Base-by-base conservation (phyloP, 2,888 invertebrate genomes). In the Hirtodrosophila trivittata region DNA sequence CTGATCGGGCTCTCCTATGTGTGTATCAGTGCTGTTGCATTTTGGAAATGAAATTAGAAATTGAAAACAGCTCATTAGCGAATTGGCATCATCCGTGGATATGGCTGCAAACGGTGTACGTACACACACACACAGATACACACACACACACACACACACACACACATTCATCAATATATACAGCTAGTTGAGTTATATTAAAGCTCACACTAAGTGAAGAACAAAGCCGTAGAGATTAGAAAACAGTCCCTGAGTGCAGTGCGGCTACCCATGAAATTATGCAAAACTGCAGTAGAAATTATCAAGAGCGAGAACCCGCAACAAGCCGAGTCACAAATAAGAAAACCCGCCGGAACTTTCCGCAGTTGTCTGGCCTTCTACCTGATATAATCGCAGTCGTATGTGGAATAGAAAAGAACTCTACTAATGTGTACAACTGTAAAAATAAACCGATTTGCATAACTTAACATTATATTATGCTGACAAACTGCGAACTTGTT, bases 51-150 rank as follows among this genome's bases (percentile, higher is more conserved):
- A 88, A 88, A 87, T 87, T 88, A 82, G 86, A 78, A 82, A 81
- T 84, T 76, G 85, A 85, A 75, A 85, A 82, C 60, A 82, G 70
- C 49, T 75, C 83, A 68, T 73, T 82, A 75, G 71, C 80, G 73
- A 84, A 84, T 76, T 87, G 86, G 88, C 84, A 83, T 82, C 84
- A 82, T 76, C 87, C 88, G 74, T 85, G 88, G 86, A 87, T 85
- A 84, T 88, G 88, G 88, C 81, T 89, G 67, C 86, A 88, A 77
- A 80, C 85, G 76, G 82, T 89, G 88, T 89, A 89, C 46, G 82
- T 85, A 75, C 33, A 26, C n/a, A 38, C 6, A 14, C 10, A 16
- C 13, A 38, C 3, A 38, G 1, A 41, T 4, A 42, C 3, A 26
- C 5, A 51, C 10, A 14, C 13, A 28, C 26, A 49, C n/a, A 54